Evolutionary conservation across 2,113 vertebrate genomes (phyloP).

Genomic region (Brachypteracias leptosomus): DNA sequence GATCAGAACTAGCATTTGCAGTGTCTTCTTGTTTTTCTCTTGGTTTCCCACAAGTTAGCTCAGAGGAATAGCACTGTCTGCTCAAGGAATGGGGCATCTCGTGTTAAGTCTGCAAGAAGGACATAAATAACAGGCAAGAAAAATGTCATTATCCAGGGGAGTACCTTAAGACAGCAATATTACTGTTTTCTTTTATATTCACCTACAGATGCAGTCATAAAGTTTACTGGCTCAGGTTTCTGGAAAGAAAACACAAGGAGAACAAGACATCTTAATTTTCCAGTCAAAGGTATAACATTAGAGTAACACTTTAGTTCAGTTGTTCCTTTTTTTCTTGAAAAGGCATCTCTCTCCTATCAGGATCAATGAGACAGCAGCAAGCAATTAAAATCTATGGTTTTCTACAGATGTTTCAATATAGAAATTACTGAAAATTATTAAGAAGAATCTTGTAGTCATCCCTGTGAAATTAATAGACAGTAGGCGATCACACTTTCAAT

Average conservation of each 20-base stretch:
- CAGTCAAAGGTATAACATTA: background rate
- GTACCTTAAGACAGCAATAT: background rate
- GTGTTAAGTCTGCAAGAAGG: background rate
- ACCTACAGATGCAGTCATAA: background rate
- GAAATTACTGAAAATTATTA: conserved; percentile 28
- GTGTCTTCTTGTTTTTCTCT: background rate
- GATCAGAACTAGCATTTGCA: background rate
- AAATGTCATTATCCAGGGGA: background rate
- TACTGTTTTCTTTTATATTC: background rate
- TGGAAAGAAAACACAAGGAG: background rate
- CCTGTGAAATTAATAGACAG: background rate
- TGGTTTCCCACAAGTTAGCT: background rate
- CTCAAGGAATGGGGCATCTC: background rate
- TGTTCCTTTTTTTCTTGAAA: background rate
- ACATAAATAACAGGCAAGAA: background rate
- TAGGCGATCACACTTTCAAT: conserved; percentile 11
- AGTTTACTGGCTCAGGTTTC: background rate
- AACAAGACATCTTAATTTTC: background rate
- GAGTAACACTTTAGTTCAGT: background rate
- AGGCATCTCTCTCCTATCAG: background rate
- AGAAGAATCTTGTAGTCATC: background rate
- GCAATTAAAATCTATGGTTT: background rate
- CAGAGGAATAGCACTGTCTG: background rate
- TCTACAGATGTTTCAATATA: background rate
- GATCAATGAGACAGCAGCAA: background rate